These are phyloP conservation scores for Lepilemur septentrionalis DNA, from an alignment of 2,797 vertebrate genomes.

Conservation along the genomic window DNA sequence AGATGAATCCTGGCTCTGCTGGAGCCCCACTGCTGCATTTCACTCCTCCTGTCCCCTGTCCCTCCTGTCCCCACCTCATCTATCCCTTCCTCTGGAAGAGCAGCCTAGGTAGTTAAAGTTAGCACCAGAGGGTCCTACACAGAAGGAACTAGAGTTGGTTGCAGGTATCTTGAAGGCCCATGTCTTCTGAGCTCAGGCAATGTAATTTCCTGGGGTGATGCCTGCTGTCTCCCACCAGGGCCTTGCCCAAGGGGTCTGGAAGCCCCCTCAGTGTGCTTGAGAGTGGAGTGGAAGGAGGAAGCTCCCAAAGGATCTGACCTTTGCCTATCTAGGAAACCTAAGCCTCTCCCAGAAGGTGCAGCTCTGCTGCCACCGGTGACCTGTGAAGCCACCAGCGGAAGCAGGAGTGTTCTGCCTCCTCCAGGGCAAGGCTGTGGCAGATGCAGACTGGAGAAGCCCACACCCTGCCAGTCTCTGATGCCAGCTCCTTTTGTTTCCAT, in stretches of 20 bases:
- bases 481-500: conserved; percentile 78
- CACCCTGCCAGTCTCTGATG: conserved; percentile 36
- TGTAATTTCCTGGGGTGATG: not conserved
- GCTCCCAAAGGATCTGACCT: not conserved
- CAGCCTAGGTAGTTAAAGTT: conserved; percentile 46
- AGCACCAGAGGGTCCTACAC: not conserved
- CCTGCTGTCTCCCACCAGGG: not conserved
- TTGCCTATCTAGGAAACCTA: not conserved
- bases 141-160: not conserved
- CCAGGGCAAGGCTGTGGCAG: not conserved
- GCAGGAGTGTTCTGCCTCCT: not conserved
- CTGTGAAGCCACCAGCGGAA: not conserved
- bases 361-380: not conserved
- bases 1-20: not conserved
- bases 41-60: not conserved
- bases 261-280: not conserved
- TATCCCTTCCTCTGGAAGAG: conserved; percentile 47
- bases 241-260: not conserved
- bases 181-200: conserved; percentile 41
- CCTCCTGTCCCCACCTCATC: too few species aligned
- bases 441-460: not conserved
- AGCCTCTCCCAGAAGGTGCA: not conserved
- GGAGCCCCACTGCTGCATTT: conserved; percentile 8
- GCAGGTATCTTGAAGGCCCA: not conserved
- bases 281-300: not conserved